Percentiles rank a stretch among this genome's conserved stretches.
These are phyloP conservation scores for Pimephales promelas DNA, from an alignment of 2,113 vertebrate species.

Conservation along the genomic window DNA sequence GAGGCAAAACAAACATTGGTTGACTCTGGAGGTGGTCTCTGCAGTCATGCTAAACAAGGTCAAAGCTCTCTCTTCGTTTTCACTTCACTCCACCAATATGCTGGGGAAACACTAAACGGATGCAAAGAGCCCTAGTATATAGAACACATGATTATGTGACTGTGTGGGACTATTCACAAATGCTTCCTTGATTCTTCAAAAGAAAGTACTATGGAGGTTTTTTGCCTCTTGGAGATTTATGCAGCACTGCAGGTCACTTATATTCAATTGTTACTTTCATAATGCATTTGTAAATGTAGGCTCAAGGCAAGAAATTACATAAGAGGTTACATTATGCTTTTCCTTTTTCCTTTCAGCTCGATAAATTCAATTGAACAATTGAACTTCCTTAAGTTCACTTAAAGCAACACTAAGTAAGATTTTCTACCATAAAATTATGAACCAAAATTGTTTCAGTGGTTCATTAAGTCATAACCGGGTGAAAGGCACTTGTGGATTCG, in stretches of 20 bases:
- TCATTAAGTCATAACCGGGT: too few species aligned
- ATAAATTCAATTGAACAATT: slow-evolving; percentile 56
- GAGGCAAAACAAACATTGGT: slow-evolving; percentile 66
- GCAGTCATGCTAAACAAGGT: slow-evolving; percentile 66
- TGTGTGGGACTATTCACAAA: slow-evolving; percentile 29
- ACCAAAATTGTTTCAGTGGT: too few species aligned
- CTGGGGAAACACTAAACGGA: slow-evolving; percentile 14
- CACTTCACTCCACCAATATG: slow-evolving; percentile 50
- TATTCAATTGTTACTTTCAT: slow-evolving; percentile 71
- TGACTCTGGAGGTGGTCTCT: slow-evolving; percentile 56
- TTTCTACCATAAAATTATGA: too few species aligned
- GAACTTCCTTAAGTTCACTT: not conserved
- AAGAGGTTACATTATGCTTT: slow-evolving; percentile 48
- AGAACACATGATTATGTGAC: not conserved
- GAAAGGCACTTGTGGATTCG: too few species aligned
- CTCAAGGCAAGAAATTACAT: slow-evolving; percentile 66
- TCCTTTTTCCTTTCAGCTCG: slow-evolving; percentile 6
- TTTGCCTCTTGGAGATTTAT: slow-evolving; percentile 65
- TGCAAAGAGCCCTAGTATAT: not conserved
- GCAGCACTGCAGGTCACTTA: slow-evolving; percentile 60
- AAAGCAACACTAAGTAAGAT: too few species aligned
- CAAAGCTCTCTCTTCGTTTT: slow-evolving; percentile 59
- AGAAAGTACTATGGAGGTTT: not conserved
- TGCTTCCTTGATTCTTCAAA: too few species aligned
- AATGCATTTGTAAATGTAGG: slow-evolving; percentile 65